Evolutionary conservation across 2,888 invertebrate genomes (phyloP), one percentile per base, ranked within the genome.

Genomic region (Thera obeliscata): DNA sequence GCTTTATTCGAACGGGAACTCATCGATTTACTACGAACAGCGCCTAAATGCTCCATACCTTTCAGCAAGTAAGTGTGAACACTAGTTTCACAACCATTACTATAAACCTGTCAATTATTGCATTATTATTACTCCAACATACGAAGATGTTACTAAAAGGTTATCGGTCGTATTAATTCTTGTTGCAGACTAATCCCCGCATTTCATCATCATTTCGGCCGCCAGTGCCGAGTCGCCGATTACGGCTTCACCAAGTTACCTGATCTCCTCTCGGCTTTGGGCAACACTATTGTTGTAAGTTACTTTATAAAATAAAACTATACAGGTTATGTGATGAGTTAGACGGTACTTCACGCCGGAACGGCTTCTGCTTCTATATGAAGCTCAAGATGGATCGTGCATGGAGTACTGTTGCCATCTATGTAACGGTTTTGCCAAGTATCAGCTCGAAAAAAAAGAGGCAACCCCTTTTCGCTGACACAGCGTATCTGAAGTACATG

Each of bases 171-270:
- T 58, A 22, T 56, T 50, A 22, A 50, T 61, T 62, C 50, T 67
- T 96, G 97, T 85, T 95, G 94, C 87, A 97, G 98, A 81, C 97
- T 99, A 75, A 98, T 99, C 79, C 99, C 99, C 2, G 97, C 98
- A 1, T 99, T 99, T 91, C 99, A 99, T 86, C 98, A 98, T 88
- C 98, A 98, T 88, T 99, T 98, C 87, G 98, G 98, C 0, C 95
- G 98, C 46, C 99, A 99, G 87, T 98, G 98, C 85, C 95, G 98
- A 62, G 98, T 99, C 0, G 98, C 98, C 6, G 98, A 98, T 91
- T 99, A 98, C 85, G 99, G 99, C n/a, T 98, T 97, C 83, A 98
- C 97, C 0, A 98, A 98, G 87, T 93, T 99, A 2, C 96, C 98
- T 33, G 98, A 99, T 87, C 94, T 99, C 50, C 95, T 99, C 56